Evolutionary conservation across 2,113 vertebrate genomes (phyloP).

Genomic region (Phocoena sinus): DNA sequence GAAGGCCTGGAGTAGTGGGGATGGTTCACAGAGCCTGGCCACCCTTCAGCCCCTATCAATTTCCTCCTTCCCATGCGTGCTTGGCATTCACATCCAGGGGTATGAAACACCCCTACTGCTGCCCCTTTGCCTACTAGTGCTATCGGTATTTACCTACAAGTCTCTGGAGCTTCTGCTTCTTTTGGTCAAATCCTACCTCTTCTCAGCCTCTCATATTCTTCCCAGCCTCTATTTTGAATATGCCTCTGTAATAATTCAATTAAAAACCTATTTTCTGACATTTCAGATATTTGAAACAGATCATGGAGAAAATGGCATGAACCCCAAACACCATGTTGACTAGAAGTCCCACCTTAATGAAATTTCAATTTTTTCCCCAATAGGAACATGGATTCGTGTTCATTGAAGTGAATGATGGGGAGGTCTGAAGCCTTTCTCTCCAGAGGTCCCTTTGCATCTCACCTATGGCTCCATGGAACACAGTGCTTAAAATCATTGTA

Average conservation of each 20-base stretch:
- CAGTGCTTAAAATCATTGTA: not conserved
- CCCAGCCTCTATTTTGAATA: not conserved
- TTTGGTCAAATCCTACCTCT: not conserved
- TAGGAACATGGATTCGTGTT: not conserved
- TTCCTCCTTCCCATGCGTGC: rapidly evolving
- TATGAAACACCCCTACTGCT: not conserved
- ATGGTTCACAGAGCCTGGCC: not conserved
- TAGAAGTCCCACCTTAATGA: not conserved
- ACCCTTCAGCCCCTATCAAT: not conserved
- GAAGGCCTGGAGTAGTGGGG: too few relatives aligned
- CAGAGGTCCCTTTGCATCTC: not conserved
- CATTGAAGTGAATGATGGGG: not conserved
- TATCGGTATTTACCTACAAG: not conserved
- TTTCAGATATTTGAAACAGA: not conserved
- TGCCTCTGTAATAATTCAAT: not conserved
- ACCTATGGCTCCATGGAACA: not conserved
- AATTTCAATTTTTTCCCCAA: not conserved
- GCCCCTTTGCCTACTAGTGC: not conserved
- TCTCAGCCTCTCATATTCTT: not conserved
- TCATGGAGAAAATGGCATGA: not conserved
- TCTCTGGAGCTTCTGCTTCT: not conserved
- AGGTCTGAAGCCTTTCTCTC: not conserved
- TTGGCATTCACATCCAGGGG: not conserved
- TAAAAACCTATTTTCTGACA: not conserved
- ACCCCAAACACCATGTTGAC: not conserved